A percentile compares a stretch with the other conserved stretches of the same genome.
These are phyloP conservation scores for Leucosticte australis DNA, from an alignment of 2,113 vertebrate species.

Conservation along the genomic window DNA sequence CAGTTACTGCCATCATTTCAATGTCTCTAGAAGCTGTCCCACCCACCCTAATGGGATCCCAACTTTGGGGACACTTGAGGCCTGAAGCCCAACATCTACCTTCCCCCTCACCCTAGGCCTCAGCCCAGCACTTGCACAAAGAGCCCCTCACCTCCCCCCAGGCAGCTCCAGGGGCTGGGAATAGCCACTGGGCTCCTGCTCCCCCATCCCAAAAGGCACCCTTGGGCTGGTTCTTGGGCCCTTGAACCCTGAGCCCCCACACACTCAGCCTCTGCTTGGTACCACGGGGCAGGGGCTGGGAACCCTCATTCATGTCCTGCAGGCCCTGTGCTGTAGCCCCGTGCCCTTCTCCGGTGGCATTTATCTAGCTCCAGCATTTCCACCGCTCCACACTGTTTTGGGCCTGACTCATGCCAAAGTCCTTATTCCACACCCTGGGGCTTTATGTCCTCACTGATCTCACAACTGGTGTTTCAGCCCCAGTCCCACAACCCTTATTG, in stretches of 20 bases:
- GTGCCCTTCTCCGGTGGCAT: not conserved
- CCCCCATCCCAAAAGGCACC: not conserved
- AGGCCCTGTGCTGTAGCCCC: not conserved
- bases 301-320: not conserved
- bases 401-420: not conserved
- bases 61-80: too few species aligned
- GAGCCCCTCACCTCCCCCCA: not conserved
- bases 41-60: too few species aligned
- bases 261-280: not conserved
- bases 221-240: too few species aligned
- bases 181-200: not conserved
- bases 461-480: not conserved
- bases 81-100: too few species aligned
- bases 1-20: too few species aligned
- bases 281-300: not conserved
- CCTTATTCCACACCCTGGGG: not conserved
- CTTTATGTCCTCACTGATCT: not conserved
- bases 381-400: not conserved
- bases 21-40: too few species aligned
- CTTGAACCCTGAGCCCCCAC: not conserved
- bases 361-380: not conserved
- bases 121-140: not conserved
- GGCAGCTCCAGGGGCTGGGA: not conserved
- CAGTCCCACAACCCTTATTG: not conserved
- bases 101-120: not conserved